Percentiles rank a stretch among this genome's conserved stretches.
phyloP scores from a whole-genome alignment of 2,888 invertebrate species.

The Craniophora ligustri region DNA sequence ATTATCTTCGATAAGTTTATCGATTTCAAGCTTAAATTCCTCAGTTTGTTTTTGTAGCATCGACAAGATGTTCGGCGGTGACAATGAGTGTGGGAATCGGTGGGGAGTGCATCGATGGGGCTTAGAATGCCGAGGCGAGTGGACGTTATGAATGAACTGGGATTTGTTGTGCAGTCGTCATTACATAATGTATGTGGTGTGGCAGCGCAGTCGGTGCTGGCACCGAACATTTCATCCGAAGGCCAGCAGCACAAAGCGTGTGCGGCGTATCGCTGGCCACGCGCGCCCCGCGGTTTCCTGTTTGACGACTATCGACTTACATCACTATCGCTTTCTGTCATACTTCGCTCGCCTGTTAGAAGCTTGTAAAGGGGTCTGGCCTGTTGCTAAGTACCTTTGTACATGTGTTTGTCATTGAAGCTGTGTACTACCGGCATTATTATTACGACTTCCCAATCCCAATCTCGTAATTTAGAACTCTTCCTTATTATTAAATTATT shows the following conservation, averaged over 20 bases:
- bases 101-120: conserved; percentile 65
- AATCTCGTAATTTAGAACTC: conserved; percentile 69
- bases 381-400: conserved; percentile 81
- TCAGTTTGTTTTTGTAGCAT: conserved; percentile 44
- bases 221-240: conserved; percentile 81
- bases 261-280: conserved; percentile 80
- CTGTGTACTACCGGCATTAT: conserved; percentile 77
- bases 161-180: conserved; percentile 75
- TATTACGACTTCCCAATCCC: conserved; percentile 79
- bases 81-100: conserved; percentile 53
- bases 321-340: conserved; percentile 88
- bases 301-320: conserved; percentile 88
- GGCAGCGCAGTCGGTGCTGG: conserved; percentile 64
- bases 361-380: conserved; percentile 83
- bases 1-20: conserved; percentile 75
- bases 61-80: conserved; percentile 51
- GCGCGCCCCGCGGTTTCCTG: conserved; percentile 86
- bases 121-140: conserved; percentile 67
- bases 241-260: conserved; percentile 82
- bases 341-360: conserved; percentile 83
- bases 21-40: conserved; percentile 55
- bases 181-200: conserved; percentile 82
- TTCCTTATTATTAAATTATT: conserved; percentile 80
- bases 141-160: conserved; percentile 81
- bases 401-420: conserved; percentile 77